Base-by-base conservation (phyloP, 2,888 invertebrate genomes). In the Drosophila sordidula region DNA sequence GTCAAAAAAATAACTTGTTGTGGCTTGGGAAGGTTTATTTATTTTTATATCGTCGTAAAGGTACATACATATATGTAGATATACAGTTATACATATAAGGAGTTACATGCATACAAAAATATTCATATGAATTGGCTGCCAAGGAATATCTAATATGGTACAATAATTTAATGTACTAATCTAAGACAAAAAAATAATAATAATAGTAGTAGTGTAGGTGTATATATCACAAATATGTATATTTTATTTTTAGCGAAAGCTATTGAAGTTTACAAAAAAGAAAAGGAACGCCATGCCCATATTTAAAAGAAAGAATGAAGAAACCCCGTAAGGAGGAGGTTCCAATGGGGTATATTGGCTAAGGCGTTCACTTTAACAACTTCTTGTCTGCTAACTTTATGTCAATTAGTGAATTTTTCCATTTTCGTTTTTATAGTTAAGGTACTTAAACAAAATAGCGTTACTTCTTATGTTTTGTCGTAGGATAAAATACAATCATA, bases 221-320 rank as follows among this genome's bases (percentile, higher is more conserved):
- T 85, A 86, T 77, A 83, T 81, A 81, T 81, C 81, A 81, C 81
- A 81, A 86, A 81, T 81, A 81, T 83, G 62, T 79, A 85, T 78
- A 74, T 58, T 49, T 70, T 67, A 65, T 70, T 55, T 67, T 71
- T 63, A 83, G 67, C 64, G 70, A 77, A 74, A 80, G 70, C 61
- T 59, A 45, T 61, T 51, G 32, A 42, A 67, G 14, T 45, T 18
- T 25, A 29, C 14, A 9, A 32, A 9, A 32, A 32, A 32, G 4
- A 49, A 55, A 44, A 39, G 42, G 68, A 47, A 49, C 44, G 26
- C 29, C 52, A 22, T 56, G 52, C 34, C 14, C 50, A 25, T 14
- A 44, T 54, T 44, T 22, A 34, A 6, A 11, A 18, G 18, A 22
- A 29, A 34, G 36, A 34, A 8, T 8, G 14, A 29, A 36, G 44